Percentiles rank a stretch among this genome's conserved stretches.
Evolutionary conservation across 1,140 invertebrate genomes (phyloP).

Genomic region (Archegozetes longisetosus): DNA sequence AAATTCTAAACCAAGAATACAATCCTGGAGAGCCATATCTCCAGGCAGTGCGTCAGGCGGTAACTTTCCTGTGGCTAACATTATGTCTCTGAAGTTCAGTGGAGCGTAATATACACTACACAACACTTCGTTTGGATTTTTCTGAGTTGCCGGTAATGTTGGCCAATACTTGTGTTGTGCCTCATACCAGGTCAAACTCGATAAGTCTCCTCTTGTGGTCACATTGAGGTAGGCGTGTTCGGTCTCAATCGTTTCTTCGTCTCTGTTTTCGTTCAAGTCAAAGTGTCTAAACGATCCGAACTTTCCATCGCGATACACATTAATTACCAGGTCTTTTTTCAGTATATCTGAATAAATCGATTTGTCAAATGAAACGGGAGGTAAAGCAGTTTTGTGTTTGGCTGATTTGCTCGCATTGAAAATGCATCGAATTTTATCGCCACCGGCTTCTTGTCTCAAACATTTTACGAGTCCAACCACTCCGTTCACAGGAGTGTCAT

Average conservation of each 20-base stretch:
- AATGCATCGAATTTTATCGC: conserved; percentile 44
- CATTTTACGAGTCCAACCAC: conserved; percentile 77
- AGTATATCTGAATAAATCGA: conserved; percentile 27
- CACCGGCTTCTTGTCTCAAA: conserved; percentile 62
- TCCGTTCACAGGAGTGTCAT: conserved; percentile 40
- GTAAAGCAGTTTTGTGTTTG: not conserved
- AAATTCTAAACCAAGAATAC: conserved; percentile 58
- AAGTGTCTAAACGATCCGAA: conserved; percentile 72
- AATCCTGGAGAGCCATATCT: conserved; percentile 19
- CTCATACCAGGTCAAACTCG: conserved; percentile 84
- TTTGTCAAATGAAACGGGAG: conserved; percentile 5
- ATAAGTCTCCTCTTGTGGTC: conserved; percentile 64
- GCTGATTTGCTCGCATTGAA: conserved; percentile 14
- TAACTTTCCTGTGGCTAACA: conserved; percentile 77
- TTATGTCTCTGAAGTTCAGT: conserved; percentile 20
- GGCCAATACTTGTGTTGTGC: conserved; percentile 45
- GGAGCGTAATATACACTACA: conserved; percentile 48
- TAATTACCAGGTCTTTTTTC: conserved; percentile 59
- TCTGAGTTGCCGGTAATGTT: conserved; percentile 22
- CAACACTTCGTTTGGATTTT: conserved; percentile 37
- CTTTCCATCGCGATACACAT: conserved; percentile 49
- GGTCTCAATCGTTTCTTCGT: conserved; percentile 27
- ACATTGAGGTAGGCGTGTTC: conserved; percentile 87
- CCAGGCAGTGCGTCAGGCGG: conserved; percentile 78
- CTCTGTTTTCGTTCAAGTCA: conserved; percentile 35